These are phyloP conservation scores for Takifugu rubripes DNA, from an alignment of 2,797 vertebrate species.

Conservation along the genomic window DNA sequence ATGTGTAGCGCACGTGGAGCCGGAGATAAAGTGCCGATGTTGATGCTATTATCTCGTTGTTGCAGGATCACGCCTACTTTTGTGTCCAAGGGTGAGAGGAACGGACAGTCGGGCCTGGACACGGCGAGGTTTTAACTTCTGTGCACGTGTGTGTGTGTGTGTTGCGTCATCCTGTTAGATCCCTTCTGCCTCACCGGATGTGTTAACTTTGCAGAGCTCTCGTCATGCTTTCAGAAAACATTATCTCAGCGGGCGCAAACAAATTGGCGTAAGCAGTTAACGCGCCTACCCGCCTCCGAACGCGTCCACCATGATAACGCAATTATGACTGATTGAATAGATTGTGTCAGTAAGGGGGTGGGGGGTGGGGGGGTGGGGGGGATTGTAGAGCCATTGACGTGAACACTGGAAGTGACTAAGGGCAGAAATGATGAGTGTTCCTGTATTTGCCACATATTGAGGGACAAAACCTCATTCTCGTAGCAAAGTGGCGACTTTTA, in stretches of 20 bases:
- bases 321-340: conserved; percentile 36
- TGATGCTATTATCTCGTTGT: conserved; percentile 1
- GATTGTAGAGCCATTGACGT: conserved; percentile 37
- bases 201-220: conserved; percentile 39
- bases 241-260: conserved; percentile 17
- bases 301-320: conserved; percentile 11
- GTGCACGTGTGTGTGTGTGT: not conserved
- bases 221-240: conserved; percentile 42
- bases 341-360: conserved; percentile 13
- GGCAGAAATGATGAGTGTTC: no score
- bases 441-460: no score
- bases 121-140: not conserved
- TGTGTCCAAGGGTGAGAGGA: not conserved
- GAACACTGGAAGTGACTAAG: conserved; percentile 12
- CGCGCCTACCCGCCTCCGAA: not conserved
- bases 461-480: no score
- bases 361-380: conserved; percentile 28
- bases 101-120: not conserved
- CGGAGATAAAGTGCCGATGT: not conserved
- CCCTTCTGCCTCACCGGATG: conserved; percentile 24
- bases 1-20: no score
- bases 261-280: not conserved
- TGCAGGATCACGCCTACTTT: not conserved
- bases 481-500: no score
- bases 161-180: not conserved